These are phyloP conservation scores for Lordiphosa stackelbergi DNA, from an alignment of 1,140 invertebrate species.

Conservation along the genomic window DNA sequence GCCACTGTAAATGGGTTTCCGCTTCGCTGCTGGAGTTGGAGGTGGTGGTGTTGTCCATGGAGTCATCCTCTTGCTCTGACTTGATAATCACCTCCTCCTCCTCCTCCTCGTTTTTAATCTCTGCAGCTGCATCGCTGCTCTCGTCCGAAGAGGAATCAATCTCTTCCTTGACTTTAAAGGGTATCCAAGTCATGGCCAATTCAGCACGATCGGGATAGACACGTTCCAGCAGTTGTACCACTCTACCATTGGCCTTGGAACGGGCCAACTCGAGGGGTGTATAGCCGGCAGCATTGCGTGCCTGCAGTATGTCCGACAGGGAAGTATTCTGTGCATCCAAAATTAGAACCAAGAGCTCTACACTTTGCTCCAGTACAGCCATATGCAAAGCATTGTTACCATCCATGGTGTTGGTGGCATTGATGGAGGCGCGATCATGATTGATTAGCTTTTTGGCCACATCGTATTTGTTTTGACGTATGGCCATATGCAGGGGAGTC, in stretches of 20 bases:
- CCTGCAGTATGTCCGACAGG: slow-evolving; percentile 43
- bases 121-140: slow-evolving; percentile 42
- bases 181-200: slow-evolving; percentile 57
- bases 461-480: slow-evolving; percentile 77
- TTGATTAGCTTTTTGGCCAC: slow-evolving; percentile 78
- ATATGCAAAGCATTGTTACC: slow-evolving; percentile 81
- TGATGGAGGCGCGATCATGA: slow-evolving; percentile 78
- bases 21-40: background rate
- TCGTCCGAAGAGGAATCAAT: slow-evolving; percentile 57
- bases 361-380: slow-evolving; percentile 77
- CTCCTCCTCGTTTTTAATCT: slow-evolving; percentile 21
- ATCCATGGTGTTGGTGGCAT: slow-evolving; percentile 77
- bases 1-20: slow-evolving; percentile 22
- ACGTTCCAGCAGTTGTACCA: slow-evolving; percentile 39
- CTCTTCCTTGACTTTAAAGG: slow-evolving; percentile 55
- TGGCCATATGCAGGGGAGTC: slow-evolving; percentile 79
- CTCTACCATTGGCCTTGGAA: slow-evolving; percentile 25
- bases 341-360: slow-evolving; percentile 78
- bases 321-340: slow-evolving; percentile 66
- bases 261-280: slow-evolving; percentile 62
- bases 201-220: slow-evolving; percentile 49
- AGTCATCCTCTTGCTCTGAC: slow-evolving; percentile 23
- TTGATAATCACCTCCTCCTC: slow-evolving; percentile 28
- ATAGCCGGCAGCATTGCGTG: slow-evolving; percentile 50
- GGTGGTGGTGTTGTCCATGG: background rate